Evolutionary conservation across 2,888 invertebrate genomes (phyloP).

Genomic region (Tuberolachnus salignus): DNA sequence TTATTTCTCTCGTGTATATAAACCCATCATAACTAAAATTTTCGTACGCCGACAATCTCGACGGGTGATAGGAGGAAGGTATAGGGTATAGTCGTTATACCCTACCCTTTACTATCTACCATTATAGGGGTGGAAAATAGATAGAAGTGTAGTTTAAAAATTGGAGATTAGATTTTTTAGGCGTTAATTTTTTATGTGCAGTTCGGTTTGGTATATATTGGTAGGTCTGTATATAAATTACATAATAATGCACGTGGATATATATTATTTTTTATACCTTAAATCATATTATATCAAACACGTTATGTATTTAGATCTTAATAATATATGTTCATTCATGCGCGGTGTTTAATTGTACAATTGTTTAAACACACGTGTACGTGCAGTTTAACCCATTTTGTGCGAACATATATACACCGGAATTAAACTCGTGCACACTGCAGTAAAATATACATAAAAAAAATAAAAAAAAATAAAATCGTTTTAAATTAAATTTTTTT

Average conservation of each 20-base stretch:
- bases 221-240: too few species aligned
- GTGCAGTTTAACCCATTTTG: neutral
- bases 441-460: neutral
- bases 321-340: neutral
- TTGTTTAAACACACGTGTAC: neutral
- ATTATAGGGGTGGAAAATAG: neutral
- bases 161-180: neutral
- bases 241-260: too few species aligned
- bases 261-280: neutral
- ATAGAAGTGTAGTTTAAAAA: too few species aligned
- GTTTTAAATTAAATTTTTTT: slow-evolving; percentile 43
- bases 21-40: slow-evolving; percentile 13
- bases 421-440: neutral
- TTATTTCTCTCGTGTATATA: slow-evolving; percentile 32
- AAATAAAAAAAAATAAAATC: neutral
- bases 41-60: neutral
- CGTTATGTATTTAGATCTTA: neutral
- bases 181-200: neutral
- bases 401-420: neutral
- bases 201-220: neutral
- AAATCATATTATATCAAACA: neutral
- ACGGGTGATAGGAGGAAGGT: neutral
- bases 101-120: neutral
- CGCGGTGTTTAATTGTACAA: neutral
- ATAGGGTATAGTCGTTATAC: neutral